Evolutionary conservation across 2,888 invertebrate genomes (phyloP).

Genomic region (Candidula unifasciata): DNA sequence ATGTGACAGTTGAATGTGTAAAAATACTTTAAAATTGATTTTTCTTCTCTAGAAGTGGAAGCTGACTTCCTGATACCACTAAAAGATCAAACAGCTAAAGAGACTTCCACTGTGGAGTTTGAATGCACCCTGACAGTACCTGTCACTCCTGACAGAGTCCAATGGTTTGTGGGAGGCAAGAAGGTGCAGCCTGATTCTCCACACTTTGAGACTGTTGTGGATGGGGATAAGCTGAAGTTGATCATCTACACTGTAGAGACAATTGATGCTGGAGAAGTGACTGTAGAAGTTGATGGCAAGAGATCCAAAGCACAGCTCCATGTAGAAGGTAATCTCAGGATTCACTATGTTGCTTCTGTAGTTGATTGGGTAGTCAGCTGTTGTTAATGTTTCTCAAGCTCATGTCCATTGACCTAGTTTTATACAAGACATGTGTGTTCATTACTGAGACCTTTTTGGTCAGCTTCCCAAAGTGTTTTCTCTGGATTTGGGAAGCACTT

Average conservation of each 20-base stretch:
- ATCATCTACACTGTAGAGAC: conserved; percentile 57
- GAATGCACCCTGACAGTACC: conserved; percentile 96
- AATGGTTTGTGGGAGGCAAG: conserved; percentile 90
- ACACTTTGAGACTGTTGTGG: conserved; percentile 81
- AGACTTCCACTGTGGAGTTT: conserved; percentile 83
- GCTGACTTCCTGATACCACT: conserved; percentile 59
- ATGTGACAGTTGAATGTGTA: too few species aligned
- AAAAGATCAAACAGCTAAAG: conserved; percentile 58
- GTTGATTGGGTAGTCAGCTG: too few species aligned
- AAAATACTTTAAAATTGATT: not conserved
- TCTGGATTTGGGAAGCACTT: too few species aligned
- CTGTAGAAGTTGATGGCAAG: conserved; percentile 59
- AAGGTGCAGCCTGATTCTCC: conserved; percentile 90
- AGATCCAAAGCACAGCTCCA: conserved; percentile 60
- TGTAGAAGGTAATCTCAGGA: conserved; percentile 64
- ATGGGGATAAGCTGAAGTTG: conserved; percentile 60
- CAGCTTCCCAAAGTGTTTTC: too few species aligned
- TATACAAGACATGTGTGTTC: too few species aligned
- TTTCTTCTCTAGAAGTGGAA: conserved; percentile 54
- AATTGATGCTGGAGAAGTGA: conserved; percentile 59
- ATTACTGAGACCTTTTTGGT: too few species aligned
- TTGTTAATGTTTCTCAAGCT: too few species aligned
- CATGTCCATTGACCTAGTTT: too few species aligned
- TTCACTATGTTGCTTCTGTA: not conserved
- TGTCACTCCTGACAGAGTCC: conserved; percentile 92